These are phyloP conservation scores for Caenorhabditis angaria DNA, from an alignment of 2,888 invertebrate genomes.

Conservation along the genomic window DNA sequence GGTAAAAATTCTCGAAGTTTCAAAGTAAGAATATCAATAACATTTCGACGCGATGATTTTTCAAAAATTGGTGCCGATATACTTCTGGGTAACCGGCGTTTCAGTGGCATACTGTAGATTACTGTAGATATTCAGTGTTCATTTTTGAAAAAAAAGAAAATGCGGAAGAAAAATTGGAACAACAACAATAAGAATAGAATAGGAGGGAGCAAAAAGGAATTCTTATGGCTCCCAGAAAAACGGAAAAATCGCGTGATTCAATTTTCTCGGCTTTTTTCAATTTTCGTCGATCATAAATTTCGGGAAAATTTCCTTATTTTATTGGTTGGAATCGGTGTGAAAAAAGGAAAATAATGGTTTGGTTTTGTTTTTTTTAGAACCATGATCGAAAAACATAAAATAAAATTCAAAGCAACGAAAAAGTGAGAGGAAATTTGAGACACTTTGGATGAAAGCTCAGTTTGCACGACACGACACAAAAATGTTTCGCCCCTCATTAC, in stretches of 20 bases:
- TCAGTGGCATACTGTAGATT: conserved; percentile 21
- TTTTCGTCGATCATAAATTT: conserved; percentile 1
- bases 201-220: neutral
- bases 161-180: neutral
- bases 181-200: neutral
- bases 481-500: no score
- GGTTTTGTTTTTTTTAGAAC: no score
- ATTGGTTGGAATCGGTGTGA: neutral
- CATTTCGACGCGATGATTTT: conserved; percentile 40
- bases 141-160: neutral
- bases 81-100: conserved; percentile 45
- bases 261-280: no score
- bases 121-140: neutral
- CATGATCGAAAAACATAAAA: no score
- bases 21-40: conserved; percentile 36
- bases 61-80: conserved; percentile 53
- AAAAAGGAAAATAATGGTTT: no score
- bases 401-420: no score
- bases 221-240: neutral
- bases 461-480: no score
- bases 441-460: no score
- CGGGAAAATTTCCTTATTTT: neutral
- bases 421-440: no score
- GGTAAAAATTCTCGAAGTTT: conserved; percentile 37
- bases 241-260: conserved; percentile 4